Evolutionary conservation across 2,113 vertebrate genomes (phyloP).

Genomic region (Albula glossodonta): DNA sequence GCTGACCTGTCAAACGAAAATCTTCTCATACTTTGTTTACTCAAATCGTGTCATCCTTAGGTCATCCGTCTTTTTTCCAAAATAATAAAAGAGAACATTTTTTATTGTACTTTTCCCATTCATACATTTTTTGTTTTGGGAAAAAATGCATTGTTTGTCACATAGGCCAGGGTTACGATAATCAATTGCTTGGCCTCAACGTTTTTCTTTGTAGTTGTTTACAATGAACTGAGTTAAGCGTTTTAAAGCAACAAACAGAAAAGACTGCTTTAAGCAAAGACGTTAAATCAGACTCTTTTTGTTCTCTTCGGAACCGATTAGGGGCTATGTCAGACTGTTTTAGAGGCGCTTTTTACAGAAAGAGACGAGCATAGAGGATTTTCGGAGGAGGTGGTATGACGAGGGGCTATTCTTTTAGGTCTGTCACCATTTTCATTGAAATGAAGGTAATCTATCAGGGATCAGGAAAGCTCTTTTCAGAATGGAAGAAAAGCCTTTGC

Average conservation of each 20-base stretch:
- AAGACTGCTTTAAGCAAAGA: not conserved
- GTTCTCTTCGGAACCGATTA: constrained; percentile 48
- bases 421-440: constrained; percentile 79
- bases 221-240: constrained; percentile 36
- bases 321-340: constrained; percentile 63
- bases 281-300: constrained; percentile 37
- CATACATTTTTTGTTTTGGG: constrained; percentile 12
- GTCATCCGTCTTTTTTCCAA: not conserved
- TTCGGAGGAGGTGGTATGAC: constrained; percentile 53
- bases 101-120: constrained; percentile 10
- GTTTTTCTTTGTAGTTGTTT: constrained; percentile 37
- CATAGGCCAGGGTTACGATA: constrained; percentile 4
- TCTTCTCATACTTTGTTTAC: constrained; percentile 28
- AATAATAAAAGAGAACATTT: not conserved
- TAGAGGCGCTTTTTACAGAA: constrained; percentile 54
- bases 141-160: constrained; percentile 27
- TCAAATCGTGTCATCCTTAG: not conserved
- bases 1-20: constrained; percentile 33
- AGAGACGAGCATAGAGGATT: constrained; percentile 41
- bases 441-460: constrained; percentile 75
- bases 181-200: constrained; percentile 12
- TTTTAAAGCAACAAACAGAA: constrained; percentile 18
- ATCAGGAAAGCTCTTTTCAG: constrained; percentile 65
- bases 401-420: constrained; percentile 69
- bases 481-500: constrained; percentile 72